Conservation (phyloP, 2,797 vertebrate species). For the Chloroceryle amazona region DNA sequence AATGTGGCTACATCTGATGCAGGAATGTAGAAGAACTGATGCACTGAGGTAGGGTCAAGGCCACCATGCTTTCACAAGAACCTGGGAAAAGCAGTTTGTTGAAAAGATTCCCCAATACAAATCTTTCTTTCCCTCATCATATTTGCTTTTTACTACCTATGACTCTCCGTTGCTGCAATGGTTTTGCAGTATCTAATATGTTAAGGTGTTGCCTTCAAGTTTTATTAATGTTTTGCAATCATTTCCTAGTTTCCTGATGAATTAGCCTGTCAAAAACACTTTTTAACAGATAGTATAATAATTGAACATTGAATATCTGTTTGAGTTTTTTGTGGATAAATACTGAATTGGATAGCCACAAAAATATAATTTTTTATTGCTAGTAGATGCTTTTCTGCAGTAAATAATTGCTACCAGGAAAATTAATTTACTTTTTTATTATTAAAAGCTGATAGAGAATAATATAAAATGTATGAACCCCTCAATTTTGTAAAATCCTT, state of each 20-base stretch:
- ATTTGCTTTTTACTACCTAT: slow-evolving; percentile 27
- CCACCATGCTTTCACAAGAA: slow-evolving; percentile 21
- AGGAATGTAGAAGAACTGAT: slow-evolving; percentile 15
- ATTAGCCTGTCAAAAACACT: slow-evolving; percentile 37
- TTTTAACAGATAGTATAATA: slow-evolving; percentile 52
- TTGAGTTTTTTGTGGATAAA: slow-evolving; percentile 13
- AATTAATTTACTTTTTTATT: slow-evolving; percentile 32
- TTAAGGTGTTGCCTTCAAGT: slow-evolving; percentile 35
- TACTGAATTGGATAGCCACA: not conserved
- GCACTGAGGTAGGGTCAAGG: slow-evolving; percentile 30
- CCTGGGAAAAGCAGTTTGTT: slow-evolving; percentile 17
- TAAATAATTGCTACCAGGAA: slow-evolving; percentile 32
- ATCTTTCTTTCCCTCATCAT: not conserved
- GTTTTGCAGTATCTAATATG: slow-evolving; percentile 2
- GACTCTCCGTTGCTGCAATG: not conserved
- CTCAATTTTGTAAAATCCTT: not conserved
- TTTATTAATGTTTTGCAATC: slow-evolving; percentile 64
- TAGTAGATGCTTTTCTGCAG: not conserved
- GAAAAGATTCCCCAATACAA: not conserved
- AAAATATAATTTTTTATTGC: slow-evolving; percentile 21
- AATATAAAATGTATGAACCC: not conserved
- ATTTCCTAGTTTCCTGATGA: slow-evolving; percentile 57
- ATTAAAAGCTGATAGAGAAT: not conserved
- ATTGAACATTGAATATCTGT: slow-evolving; percentile 47
- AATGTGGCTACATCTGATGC: not conserved